phyloP scores from a whole-genome alignment of 2,888 invertebrate genomes.

The Hirtodrosophila histrioides region DNA sequence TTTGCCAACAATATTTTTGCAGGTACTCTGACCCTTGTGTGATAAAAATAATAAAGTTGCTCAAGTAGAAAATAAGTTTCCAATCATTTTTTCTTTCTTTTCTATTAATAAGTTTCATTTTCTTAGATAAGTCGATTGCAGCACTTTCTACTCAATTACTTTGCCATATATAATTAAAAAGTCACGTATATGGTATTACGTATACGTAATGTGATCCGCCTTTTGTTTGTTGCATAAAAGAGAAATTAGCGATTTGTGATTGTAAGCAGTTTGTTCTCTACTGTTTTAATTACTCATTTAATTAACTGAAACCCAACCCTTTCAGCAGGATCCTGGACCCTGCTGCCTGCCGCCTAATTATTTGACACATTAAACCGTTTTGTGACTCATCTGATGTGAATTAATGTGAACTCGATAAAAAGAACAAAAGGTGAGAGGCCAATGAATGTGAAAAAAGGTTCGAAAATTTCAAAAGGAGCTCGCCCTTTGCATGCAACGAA shows the following conservation, averaged over 20 bases:
- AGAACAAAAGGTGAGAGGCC: conserved; percentile 4
- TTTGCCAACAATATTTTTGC: neutral
- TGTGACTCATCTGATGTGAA: conserved; percentile 65
- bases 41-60: too few species aligned
- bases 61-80: too few species aligned
- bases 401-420: conserved; percentile 47
- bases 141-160: too few species aligned
- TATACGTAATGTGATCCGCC: conserved; percentile 14
- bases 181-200: neutral
- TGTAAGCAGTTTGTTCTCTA: too few species aligned
- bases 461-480: conserved; percentile 31
- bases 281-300: conserved; percentile 61
- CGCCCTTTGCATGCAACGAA: neutral
- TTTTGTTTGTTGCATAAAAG: too few species aligned
- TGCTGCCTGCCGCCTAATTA: conserved; percentile 35
- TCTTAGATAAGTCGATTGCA: too few species aligned
- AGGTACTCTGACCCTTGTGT: too few species aligned
- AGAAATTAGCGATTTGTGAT: too few species aligned
- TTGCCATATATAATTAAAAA: too few species aligned
- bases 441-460: conserved; percentile 35
- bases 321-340: conserved; percentile 8
- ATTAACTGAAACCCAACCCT: conserved; percentile 68
- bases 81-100: too few species aligned
- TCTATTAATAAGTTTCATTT: too few species aligned
- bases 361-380: conserved; percentile 74